Percentiles rank a stretch among this genome's conserved stretches.
These are phyloP conservation scores for Darevskia mixta DNA, from an alignment of 2,797 vertebrate genomes.

Conservation along the genomic window DNA sequence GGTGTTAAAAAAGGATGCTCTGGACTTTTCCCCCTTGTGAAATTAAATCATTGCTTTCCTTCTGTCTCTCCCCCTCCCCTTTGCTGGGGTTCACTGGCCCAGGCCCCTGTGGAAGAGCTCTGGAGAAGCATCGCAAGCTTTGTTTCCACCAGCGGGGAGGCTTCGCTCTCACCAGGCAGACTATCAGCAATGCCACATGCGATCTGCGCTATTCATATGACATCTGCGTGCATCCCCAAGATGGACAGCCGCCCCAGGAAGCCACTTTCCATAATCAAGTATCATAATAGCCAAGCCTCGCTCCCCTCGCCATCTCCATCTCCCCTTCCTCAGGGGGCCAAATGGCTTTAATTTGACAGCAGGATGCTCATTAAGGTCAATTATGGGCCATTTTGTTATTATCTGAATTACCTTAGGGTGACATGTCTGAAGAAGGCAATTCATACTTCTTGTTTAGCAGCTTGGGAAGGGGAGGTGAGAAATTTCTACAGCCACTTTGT, in stretches of 20 bases:
- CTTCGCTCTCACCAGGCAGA: background rate
- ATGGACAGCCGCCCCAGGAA: background rate
- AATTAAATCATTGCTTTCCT: background rate
- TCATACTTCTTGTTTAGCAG: background rate
- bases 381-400: constrained; percentile 25
- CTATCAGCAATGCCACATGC: background rate
- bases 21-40: background rate
- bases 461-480: background rate
- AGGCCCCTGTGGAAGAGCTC: background rate
- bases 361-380: constrained; percentile 8
- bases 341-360: background rate
- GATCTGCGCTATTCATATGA: background rate
- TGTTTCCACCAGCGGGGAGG: background rate
- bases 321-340: background rate
- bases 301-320: background rate
- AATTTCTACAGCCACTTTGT: background rate
- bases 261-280: background rate
- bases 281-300: background rate
- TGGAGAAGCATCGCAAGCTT: background rate
- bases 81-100: background rate
- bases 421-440: constrained; percentile 1
- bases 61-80: background rate
- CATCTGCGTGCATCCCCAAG: background rate
- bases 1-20: background rate
- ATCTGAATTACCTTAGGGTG: constrained; percentile 10